Evolutionary conservation across 2,797 vertebrate genomes (phyloP).

Genomic region (Erithacus rubecula): DNA sequence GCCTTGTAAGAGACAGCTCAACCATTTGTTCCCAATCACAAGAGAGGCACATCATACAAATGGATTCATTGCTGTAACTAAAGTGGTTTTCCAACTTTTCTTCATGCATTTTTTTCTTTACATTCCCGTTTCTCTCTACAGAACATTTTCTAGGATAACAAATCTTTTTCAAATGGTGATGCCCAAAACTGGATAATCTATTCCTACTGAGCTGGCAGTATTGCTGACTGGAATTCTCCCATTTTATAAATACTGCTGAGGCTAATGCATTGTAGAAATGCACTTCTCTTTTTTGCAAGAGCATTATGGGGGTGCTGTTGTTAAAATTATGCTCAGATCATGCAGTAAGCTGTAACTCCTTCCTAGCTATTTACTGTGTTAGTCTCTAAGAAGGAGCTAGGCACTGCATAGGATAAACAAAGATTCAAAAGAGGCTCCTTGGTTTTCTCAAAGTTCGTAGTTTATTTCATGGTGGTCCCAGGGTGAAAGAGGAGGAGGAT

Average conservation of each 20-base stretch:
- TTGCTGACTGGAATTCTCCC: not conserved
- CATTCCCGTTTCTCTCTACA: not conserved
- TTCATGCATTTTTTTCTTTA: not conserved
- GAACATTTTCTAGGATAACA: not conserved
- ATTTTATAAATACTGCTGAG: not conserved
- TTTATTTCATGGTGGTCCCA: too few species aligned
- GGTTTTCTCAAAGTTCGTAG: too few species aligned
- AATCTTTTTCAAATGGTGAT: not conserved
- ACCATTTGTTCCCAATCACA: not conserved
- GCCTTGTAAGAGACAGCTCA: not conserved
- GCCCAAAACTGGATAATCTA: not conserved
- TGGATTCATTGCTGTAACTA: not conserved
- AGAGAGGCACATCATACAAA: not conserved
- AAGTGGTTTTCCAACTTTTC: not conserved
- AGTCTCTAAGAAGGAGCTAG: too few species aligned
- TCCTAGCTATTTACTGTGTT: too few species aligned
- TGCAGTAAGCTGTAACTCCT: too few species aligned
- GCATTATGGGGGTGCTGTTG: accelerated
- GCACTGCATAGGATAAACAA: too few species aligned
- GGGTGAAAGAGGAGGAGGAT: too few species aligned
- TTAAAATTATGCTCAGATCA: not conserved
- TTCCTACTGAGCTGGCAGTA: not conserved
- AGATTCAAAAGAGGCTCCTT: too few species aligned
- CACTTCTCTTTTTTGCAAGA: not conserved
- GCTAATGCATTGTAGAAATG: not conserved